phyloP scores from a whole-genome alignment of 2,797 vertebrate genomes.

The Epinephelus coioides region DNA sequence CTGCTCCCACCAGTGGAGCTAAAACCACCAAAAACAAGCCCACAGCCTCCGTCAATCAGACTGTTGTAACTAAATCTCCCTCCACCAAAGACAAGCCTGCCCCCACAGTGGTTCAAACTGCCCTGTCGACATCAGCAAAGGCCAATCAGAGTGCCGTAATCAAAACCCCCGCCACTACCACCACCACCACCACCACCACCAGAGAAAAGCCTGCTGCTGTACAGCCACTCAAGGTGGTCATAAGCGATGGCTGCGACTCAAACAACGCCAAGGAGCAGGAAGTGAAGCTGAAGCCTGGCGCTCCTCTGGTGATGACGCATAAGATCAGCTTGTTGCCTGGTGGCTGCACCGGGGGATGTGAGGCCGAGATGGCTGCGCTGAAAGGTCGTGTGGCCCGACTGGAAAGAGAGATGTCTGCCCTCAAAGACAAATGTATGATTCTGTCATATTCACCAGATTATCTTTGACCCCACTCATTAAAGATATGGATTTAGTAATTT shows the following conservation, averaged over 20 bases:
- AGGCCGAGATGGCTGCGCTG: constrained; percentile 83
- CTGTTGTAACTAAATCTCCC: constrained; percentile 49
- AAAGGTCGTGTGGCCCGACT: constrained; percentile 83
- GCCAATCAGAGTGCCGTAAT: constrained; percentile 36
- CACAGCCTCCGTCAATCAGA: constrained; percentile 54
- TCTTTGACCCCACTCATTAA: background rate
- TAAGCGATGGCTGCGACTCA: constrained; percentile 76
- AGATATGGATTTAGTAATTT: background rate
- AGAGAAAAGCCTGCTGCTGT: constrained; percentile 61
- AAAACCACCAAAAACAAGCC: constrained; percentile 71
- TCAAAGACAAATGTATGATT: constrained; percentile 84
- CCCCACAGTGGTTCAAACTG: constrained; percentile 36
- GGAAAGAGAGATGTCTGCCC: constrained; percentile 84
- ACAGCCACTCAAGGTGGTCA: constrained; percentile 80
- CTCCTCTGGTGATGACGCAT: constrained; percentile 90
- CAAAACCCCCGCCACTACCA: constrained; percentile 41
- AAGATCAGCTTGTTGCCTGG: constrained; percentile 88
- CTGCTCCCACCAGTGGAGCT: constrained; percentile 5
- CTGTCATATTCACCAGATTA: background rate
- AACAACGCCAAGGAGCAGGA: constrained; percentile 73
- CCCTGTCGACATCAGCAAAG: constrained; percentile 47
- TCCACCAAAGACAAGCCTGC: constrained; percentile 54
- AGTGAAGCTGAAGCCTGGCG: constrained; percentile 81
- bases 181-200: background rate
- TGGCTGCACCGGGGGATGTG: constrained; percentile 80